Conservation (phyloP, 2,888 invertebrate species). For the Trachelus troglodyta region DNA sequence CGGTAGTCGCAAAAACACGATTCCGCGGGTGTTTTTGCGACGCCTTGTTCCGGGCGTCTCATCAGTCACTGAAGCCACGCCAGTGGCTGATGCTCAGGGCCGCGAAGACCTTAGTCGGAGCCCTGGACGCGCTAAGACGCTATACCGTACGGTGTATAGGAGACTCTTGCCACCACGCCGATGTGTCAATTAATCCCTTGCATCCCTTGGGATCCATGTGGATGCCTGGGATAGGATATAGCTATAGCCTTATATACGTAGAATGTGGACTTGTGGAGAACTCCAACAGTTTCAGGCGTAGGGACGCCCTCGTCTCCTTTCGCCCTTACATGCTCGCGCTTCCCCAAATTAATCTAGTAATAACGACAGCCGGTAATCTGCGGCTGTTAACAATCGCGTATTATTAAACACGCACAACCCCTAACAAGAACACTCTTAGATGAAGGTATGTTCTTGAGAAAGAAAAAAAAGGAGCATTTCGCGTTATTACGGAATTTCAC, state of each 20-base stretch:
- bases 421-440: not conserved
- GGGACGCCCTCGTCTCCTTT: slow-evolving; percentile 1
- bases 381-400: slow-evolving; percentile 11
- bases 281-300: not conserved
- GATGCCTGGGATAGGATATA: slow-evolving; percentile 25
- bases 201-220: slow-evolving; percentile 50
- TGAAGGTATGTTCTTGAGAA: not conserved
- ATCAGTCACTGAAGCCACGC: slow-evolving; percentile 58
- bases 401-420: not conserved
- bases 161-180: slow-evolving; percentile 45
- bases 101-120: not conserved
- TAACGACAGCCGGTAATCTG: slow-evolving; percentile 10
- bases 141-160: not conserved
- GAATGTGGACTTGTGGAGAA: not conserved
- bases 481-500: not conserved
- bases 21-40: slow-evolving; percentile 56
- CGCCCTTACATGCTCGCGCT: slow-evolving; percentile 6
- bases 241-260: not conserved
- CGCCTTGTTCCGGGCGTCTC: slow-evolving; percentile 59
- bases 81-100: slow-evolving; percentile 31
- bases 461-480: not conserved
- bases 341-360: slow-evolving; percentile 13
- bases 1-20: slow-evolving; percentile 46
- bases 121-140: not conserved
- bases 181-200: slow-evolving; percentile 65